These are phyloP conservation scores for Grantiella picta DNA, from an alignment of 2,113 vertebrate genomes.

Conservation along the genomic window DNA sequence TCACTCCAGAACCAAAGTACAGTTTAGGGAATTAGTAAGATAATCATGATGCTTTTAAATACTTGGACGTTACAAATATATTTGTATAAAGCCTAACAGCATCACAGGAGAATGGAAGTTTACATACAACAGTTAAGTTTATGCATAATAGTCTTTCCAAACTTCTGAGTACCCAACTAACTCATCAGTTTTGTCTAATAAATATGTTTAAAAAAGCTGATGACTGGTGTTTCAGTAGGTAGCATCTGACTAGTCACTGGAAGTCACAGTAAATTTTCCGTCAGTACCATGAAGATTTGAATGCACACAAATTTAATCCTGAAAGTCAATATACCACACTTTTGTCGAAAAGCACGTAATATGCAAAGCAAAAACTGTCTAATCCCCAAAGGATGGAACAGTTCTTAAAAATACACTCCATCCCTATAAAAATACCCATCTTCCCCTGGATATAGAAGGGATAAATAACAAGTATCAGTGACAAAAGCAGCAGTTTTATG, in stretches of 20 bases:
- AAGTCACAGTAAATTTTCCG: slow-evolving; percentile 60
- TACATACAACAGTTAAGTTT: slow-evolving; percentile 29
- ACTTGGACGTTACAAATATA: slow-evolving; percentile 9
- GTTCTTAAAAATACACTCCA: slow-evolving; percentile 52
- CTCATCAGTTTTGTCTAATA: slow-evolving; percentile 48
- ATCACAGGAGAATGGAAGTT: slow-evolving; percentile 34
- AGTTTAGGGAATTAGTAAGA: neutral
- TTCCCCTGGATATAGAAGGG: slow-evolving; percentile 5
- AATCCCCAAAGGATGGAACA: slow-evolving; percentile 48
- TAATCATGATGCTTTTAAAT: slow-evolving; percentile 5
- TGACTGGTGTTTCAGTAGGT: slow-evolving; percentile 47
- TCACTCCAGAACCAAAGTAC: slow-evolving; percentile 9
- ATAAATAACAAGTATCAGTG: slow-evolving; percentile 32
- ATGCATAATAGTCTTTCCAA: slow-evolving; percentile 25
- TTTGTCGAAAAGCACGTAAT: slow-evolving; percentile 50
- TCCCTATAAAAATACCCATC: slow-evolving; percentile 29
- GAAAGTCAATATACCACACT: slow-evolving; percentile 47
- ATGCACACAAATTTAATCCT: slow-evolving; percentile 47
- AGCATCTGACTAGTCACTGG: slow-evolving; percentile 47
- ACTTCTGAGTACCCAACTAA: slow-evolving; percentile 28
- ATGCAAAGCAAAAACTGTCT: slow-evolving; percentile 51
- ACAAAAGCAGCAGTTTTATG: slow-evolving; percentile 66
- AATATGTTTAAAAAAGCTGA: slow-evolving; percentile 39
- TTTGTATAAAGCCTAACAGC: slow-evolving; percentile 21
- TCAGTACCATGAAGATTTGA: slow-evolving; percentile 56